A percentile compares a stretch with the other conserved stretches of the same genome.
phyloP scores from a whole-genome alignment of 2,113 vertebrate genomes.

The Calidris pygmaea region DNA sequence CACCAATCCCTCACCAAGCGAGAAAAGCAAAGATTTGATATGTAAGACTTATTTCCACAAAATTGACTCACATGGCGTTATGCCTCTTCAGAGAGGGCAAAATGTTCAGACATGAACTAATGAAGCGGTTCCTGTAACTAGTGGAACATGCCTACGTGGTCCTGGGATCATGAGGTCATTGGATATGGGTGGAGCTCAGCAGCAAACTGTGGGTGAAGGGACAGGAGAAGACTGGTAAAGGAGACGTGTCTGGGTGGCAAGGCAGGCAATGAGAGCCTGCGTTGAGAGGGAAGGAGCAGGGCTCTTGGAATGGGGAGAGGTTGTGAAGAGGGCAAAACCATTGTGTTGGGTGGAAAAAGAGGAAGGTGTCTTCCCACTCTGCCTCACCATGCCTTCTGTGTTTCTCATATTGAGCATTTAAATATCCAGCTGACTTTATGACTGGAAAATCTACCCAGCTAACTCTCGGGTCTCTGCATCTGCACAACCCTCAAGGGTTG shows the following conservation, averaged over 20 bases:
- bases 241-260: not conserved
- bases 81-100: conserved; percentile 2
- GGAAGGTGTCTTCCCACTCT: not conserved
- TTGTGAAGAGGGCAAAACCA: not conserved
- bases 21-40: not conserved
- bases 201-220: not conserved
- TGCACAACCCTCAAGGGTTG: not conserved
- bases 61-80: conserved; percentile 44
- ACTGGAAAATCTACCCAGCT: not conserved
- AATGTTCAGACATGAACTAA: conserved; percentile 61
- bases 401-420: not conserved
- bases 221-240: not conserved
- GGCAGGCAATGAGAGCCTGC: not conserved
- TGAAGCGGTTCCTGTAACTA: not conserved
- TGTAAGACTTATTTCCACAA: not conserved
- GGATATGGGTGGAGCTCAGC: not conserved
- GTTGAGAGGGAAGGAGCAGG: not conserved
- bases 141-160: not conserved
- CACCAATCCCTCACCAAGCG: not conserved
- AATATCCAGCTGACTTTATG: not conserved
- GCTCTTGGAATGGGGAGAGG: not conserved
- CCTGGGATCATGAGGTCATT: not conserved
- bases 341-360: not conserved
- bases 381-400: not conserved
- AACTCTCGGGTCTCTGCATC: not conserved